phyloP scores from a whole-genome alignment of 2,888 invertebrate species.

The Dichetophora obliterata region DNA sequence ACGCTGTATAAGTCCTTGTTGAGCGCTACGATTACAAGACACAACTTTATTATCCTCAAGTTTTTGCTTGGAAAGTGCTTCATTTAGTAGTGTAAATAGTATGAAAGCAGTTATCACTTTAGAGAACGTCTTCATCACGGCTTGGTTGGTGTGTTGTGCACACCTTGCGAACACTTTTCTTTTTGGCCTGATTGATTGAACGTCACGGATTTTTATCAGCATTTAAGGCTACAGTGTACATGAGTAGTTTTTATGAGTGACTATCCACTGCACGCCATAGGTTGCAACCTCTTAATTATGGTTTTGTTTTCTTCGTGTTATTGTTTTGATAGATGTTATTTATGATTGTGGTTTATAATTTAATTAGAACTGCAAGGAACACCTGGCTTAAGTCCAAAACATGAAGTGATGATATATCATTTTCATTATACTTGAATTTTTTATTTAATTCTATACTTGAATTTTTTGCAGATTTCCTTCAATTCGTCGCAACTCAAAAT shows the following conservation, averaged over 20 bases:
- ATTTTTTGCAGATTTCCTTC: too few relatives aligned
- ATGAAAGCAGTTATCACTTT: not conserved
- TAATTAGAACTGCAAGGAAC: constrained; percentile 2
- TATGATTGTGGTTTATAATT: constrained; percentile 44
- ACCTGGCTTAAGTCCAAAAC: not conserved
- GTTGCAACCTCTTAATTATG: constrained; percentile 50
- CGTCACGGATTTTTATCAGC: constrained; percentile 14
- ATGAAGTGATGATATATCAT: not conserved
- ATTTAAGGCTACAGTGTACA: not conserved
- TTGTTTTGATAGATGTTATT: constrained; percentile 18
- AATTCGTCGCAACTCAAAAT: too few relatives aligned
- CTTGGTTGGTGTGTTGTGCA: not conserved
- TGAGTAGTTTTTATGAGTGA: not conserved
- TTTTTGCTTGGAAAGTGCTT: not conserved
- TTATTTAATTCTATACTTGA: not conserved
- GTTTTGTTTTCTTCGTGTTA: constrained; percentile 28
- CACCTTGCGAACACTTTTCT: not conserved
- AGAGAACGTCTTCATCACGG: not conserved
- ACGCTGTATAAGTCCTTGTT: constrained; percentile 44
- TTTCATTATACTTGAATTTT: not conserved
- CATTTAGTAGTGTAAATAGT: not conserved
- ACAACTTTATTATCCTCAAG: not conserved
- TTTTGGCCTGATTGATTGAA: not conserved
- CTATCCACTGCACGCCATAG: constrained; percentile 49
- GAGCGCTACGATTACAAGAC: constrained; percentile 33